phyloP scores from a whole-genome alignment of 2,888 invertebrate species.

The Parnassius smintheus region DNA sequence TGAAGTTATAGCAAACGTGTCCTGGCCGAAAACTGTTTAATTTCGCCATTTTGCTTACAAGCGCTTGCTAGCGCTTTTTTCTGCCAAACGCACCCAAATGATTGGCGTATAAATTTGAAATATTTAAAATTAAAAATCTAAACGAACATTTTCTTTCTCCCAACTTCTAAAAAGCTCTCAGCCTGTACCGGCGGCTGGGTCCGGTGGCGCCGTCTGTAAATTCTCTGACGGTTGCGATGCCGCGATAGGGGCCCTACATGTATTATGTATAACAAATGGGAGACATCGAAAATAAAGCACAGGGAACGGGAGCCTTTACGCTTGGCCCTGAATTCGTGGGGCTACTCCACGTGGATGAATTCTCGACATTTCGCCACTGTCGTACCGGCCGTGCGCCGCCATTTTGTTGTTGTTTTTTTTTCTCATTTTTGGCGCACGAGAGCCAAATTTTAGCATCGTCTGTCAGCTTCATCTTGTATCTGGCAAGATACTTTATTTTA shows the following conservation, averaged over 20 bases:
- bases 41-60: too few relatives aligned
- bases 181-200: constrained; percentile 55
- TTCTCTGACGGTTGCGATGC: constrained; percentile 72
- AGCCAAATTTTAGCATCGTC: constrained; percentile 33
- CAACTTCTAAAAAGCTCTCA: constrained; percentile 39
- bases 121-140: neutral
- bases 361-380: constrained; percentile 60
- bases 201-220: constrained; percentile 75
- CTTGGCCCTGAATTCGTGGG: constrained; percentile 62
- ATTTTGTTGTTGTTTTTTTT: constrained; percentile 47
- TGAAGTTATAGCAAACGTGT: too few relatives aligned
- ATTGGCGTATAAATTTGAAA: neutral
- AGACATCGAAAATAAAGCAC: constrained; percentile 77
- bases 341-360: constrained; percentile 66
- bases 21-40: too few relatives aligned
- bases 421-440: constrained; percentile 61
- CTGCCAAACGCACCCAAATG: too few relatives aligned
- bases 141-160: neutral
- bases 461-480: constrained; percentile 27
- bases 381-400: constrained; percentile 51
- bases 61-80: too few relatives aligned
- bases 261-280: constrained; percentile 81
- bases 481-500: constrained; percentile 5
- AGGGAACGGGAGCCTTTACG: constrained; percentile 52
- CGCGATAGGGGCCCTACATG: constrained; percentile 73